phyloP scores from a whole-genome alignment of 2,888 invertebrate species.

The Xylota segnis region DNA sequence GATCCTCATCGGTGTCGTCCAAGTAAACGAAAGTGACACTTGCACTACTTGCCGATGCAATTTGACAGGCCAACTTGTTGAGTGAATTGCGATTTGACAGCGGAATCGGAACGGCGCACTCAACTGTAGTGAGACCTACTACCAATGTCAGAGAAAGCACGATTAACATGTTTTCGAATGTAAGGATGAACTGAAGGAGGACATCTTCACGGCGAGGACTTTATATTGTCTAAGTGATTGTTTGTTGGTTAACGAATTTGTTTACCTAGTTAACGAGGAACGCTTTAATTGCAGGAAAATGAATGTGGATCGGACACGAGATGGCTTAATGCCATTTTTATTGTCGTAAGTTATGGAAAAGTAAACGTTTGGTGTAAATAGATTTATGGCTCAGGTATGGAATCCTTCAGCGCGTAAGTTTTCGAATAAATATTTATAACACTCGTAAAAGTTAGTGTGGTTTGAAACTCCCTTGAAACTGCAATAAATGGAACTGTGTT shows the following conservation, averaged over 20 bases:
- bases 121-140: background rate
- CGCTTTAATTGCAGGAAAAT: constrained; percentile 17
- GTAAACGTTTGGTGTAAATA: background rate
- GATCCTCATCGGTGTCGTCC: constrained; percentile 20
- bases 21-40: constrained; percentile 48
- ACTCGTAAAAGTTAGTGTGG: background rate
- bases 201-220: background rate
- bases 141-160: background rate
- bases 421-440: too few relatives aligned
- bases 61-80: constrained; percentile 33
- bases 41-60: constrained; percentile 31
- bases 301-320: constrained; percentile 12
- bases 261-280: constrained; percentile 33
- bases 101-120: constrained; percentile 2
- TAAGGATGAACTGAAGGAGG: constrained; percentile 20
- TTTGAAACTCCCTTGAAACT: background rate
- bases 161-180: background rate
- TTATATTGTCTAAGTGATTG: background rate
- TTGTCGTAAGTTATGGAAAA: background rate
- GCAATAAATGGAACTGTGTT: background rate
- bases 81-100: background rate
- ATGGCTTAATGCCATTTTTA: constrained; percentile 2
- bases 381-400: background rate
- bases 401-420: background rate
- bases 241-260: constrained; percentile 12